Evolutionary conservation across 1,140 invertebrate species (phyloP).

Genomic region (Eriosoma lanigerum): DNA sequence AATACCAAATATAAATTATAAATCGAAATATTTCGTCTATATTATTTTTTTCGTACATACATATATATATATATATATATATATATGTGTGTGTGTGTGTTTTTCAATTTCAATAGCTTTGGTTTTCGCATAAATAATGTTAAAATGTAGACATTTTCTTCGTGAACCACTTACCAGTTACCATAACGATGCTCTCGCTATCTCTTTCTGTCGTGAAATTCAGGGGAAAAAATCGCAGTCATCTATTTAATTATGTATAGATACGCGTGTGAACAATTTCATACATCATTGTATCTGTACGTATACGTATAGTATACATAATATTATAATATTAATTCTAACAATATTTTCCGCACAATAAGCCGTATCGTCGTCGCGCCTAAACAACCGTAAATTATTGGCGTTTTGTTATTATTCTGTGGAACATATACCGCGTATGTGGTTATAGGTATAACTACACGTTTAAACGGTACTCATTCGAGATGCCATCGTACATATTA

Average conservation of each 20-base stretch:
- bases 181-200: neutral
- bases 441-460: neutral
- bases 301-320: neutral
- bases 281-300: neutral
- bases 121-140: too few species aligned
- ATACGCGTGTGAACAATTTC: neutral
- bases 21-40: too few species aligned
- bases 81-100: too few species aligned
- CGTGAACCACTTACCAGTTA: too few species aligned
- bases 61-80: too few species aligned
- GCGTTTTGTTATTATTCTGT: neutral
- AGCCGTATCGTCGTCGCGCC: neutral
- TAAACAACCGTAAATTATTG: constrained; percentile 27
- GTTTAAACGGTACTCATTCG: constrained; percentile 18
- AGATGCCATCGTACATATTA: neutral
- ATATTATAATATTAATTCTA: neutral
- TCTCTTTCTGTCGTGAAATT: neutral
- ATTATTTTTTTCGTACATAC: too few species aligned
- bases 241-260: constrained; percentile 4
- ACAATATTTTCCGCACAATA: neutral
- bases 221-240: neutral
- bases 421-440: neutral
- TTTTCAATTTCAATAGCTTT: too few species aligned
- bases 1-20: too few species aligned
- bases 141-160: too few species aligned